Conservation (phyloP, 1,140 invertebrate species). For the Psilanteris sp. region DNA sequence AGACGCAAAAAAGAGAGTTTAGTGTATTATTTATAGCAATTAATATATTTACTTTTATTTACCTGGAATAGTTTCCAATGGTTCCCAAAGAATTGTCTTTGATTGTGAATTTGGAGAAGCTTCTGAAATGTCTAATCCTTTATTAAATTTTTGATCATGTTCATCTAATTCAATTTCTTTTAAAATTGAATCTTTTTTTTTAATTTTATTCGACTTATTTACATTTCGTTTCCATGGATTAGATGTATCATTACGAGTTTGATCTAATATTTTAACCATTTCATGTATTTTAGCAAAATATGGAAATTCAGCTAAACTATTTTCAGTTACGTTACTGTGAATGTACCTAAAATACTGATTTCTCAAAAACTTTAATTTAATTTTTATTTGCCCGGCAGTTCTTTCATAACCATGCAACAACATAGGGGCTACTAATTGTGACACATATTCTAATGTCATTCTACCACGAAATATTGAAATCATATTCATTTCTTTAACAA, state of each 20-base stretch:
- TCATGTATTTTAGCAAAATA: constrained; percentile 63
- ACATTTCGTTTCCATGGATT: background rate
- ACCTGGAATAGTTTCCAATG: constrained; percentile 68
- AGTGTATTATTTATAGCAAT: no score
- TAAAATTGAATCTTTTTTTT: constrained; percentile 33
- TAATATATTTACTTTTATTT: no score
- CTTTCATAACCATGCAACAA: constrained; percentile 43
- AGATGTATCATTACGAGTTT: background rate
- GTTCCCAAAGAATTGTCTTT: constrained; percentile 58
- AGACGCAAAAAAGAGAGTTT: no score
- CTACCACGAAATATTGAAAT: constrained; percentile 43
- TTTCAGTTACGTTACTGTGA: constrained; percentile 24
- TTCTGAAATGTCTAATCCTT: constrained; percentile 8
- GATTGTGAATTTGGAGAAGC: no score
- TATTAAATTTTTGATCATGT: constrained; percentile 54
- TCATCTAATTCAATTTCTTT: constrained; percentile 50
- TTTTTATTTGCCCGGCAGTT: constrained; percentile 63
- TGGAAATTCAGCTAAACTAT: constrained; percentile 54
- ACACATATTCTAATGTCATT: constrained; percentile 61
- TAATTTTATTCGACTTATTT: constrained; percentile 5
- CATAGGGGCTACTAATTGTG: constrained; percentile 53
- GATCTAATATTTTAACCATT: constrained; percentile 21
- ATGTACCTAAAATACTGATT: constrained; percentile 64
- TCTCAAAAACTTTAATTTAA: constrained; percentile 63
- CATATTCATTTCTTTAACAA: constrained; percentile 56